These are phyloP conservation scores for Leptopilina syphax DNA, from an alignment of 2,888 invertebrate species.

Conservation along the genomic window DNA sequence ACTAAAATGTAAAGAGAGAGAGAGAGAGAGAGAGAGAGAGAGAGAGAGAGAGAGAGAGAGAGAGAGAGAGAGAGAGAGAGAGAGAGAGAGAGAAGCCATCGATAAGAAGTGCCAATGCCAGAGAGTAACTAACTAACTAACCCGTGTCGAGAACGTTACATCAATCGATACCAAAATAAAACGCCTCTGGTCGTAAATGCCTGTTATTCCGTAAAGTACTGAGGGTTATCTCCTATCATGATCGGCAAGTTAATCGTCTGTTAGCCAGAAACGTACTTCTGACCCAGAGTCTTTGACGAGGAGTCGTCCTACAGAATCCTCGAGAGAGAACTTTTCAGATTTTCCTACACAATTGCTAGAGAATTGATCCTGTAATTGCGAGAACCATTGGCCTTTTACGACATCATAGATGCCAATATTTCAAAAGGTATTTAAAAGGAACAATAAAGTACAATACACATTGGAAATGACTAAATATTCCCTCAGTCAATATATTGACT, in stretches of 20 bases:
- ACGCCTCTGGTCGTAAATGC: constrained; percentile 6
- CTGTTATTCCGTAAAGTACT: constrained; percentile 6
- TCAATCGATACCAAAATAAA: constrained; percentile 3
- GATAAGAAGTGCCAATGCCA: constrained; percentile 14
- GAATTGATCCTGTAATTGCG: not conserved
- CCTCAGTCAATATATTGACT: too few relatives aligned
- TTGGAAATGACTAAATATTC: too few relatives aligned
- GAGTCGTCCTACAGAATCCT: not conserved
- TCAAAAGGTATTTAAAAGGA: too few relatives aligned
- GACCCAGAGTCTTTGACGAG: not conserved
- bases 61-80: too few relatives aligned
- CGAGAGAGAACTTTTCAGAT: not conserved
- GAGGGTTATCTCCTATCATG: not conserved
- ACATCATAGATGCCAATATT: too few relatives aligned
- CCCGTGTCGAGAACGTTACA: not conserved
- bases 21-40: too few relatives aligned
- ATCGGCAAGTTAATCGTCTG: constrained; percentile 9
- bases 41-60: not conserved
- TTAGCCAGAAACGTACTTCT: not conserved
- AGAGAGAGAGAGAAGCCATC: not conserved
- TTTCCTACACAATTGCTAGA: not conserved
- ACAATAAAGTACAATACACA: not conserved
- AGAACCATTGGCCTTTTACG: not conserved
- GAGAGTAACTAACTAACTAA: not conserved
- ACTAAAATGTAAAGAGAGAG: not conserved